phyloP scores from a whole-genome alignment of 2,113 vertebrate species.

The Pituophis catenifer region DNA sequence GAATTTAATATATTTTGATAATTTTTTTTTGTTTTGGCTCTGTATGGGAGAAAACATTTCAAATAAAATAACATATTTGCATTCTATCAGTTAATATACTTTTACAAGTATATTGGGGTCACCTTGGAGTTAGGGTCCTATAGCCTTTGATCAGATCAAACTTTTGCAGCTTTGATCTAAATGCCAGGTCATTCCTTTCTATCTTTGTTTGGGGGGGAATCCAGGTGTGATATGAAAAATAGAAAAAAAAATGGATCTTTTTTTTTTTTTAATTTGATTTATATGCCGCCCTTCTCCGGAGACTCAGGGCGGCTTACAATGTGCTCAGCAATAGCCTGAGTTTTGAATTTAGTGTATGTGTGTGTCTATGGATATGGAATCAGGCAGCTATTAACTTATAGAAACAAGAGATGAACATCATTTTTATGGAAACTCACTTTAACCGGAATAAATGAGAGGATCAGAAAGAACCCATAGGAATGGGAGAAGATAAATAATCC shows the following conservation, averaged over 20 bases:
- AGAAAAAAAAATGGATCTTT: not conserved
- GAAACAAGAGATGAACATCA: not conserved
- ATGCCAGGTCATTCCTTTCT: not conserved
- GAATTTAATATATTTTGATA: not conserved
- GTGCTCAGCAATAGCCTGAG: no score
- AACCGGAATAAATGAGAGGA: not conserved
- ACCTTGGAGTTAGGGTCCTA: not conserved
- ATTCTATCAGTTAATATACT: not conserved
- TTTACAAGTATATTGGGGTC: not conserved
- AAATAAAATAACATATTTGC: not conserved
- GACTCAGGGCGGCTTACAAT: no score
- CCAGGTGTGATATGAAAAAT: not conserved
- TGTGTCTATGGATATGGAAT: not conserved
- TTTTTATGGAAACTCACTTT: not conserved
- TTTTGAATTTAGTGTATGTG: not conserved
- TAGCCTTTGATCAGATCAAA: not conserved
- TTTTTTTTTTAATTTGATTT: no score
- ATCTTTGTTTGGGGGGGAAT: not conserved
- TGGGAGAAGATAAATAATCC: conserved; percentile 11
- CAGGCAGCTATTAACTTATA: not conserved
- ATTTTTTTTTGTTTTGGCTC: not conserved
- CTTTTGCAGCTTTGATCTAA: not conserved
- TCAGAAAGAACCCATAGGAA: not conserved
- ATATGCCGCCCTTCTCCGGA: no score
- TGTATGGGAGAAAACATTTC: not conserved